A percentile compares a stretch with the other conserved stretches of the same genome.
phyloP scores from a whole-genome alignment of 2,797 vertebrate species.

The Rhynchotus rufescens region DNA sequence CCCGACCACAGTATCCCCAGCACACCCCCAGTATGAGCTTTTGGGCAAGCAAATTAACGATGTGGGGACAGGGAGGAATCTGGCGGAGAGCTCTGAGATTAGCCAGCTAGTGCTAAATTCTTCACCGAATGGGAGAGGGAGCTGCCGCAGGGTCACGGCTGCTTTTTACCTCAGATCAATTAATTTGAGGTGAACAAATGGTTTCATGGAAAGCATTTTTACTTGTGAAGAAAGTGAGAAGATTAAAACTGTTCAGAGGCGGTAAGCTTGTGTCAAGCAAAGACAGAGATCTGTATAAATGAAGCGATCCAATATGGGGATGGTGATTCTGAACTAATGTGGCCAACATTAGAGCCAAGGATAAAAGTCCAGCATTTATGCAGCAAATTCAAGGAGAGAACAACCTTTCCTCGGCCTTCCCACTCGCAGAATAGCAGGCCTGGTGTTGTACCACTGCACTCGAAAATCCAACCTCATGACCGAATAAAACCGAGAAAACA shows the following conservation, averaged over 20 bases:
- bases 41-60: not conserved
- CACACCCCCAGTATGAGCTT: not conserved
- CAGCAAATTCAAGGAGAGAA: slow-evolving; percentile 3
- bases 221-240: not conserved
- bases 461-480: slow-evolving; percentile 32
- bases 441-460: not conserved
- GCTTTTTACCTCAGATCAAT: not conserved
- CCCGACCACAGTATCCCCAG: not conserved
- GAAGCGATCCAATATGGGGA: not conserved
- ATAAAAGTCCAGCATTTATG: slow-evolving; percentile 38
- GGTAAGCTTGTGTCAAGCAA: not conserved
- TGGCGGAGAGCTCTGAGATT: not conserved
- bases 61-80: not conserved
- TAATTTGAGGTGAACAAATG: not conserved
- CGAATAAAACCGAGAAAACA: slow-evolving; percentile 33
- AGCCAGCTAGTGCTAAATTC: not conserved
- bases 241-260: not conserved
- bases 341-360: not conserved
- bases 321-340: not conserved
- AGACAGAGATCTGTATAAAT: slow-evolving; percentile 4
- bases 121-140: not conserved
- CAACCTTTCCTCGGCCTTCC: slow-evolving; percentile 37
- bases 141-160: not conserved
- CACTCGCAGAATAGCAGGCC: slow-evolving; percentile 21
- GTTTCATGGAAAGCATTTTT: not conserved